phyloP scores from a whole-genome alignment of 64 coral and sea anemone genomes.

The Dendronephthya gigantea region DNA sequence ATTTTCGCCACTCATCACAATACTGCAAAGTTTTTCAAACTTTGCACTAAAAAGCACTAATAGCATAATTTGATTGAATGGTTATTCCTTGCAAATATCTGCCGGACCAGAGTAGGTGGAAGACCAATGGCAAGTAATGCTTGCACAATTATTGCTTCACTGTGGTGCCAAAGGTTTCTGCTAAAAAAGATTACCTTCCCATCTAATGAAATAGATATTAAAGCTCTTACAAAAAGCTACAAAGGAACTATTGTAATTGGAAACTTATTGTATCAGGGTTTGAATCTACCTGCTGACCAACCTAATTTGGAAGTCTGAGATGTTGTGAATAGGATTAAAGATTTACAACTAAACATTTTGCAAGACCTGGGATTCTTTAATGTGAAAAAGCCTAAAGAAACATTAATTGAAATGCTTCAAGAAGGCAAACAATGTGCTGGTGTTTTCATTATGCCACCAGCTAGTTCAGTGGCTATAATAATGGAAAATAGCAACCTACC shows the following conservation, averaged over 20 bases:
- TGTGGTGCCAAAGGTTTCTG: background rate
- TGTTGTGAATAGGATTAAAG: background rate
- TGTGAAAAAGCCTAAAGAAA: background rate
- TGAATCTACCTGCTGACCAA: background rate
- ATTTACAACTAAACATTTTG: conserved; percentile 7
- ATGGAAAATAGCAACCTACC: background rate
- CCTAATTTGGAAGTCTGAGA: background rate
- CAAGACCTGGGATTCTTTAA: background rate
- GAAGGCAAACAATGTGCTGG: background rate
- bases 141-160: background rate
- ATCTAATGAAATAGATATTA: background rate
- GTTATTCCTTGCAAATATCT: background rate
- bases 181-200: background rate
- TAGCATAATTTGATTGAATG: too few relatives aligned
- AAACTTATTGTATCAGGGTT: background rate
- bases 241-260: background rate
- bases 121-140: conserved; percentile 6
- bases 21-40: too few relatives aligned
- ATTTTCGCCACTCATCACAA: too few relatives aligned
- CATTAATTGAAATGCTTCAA: background rate
- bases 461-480: background rate
- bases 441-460: background rate
- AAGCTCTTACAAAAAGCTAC: background rate
- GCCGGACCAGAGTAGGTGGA: background rate
- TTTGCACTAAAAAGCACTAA: too few relatives aligned